Conservation (phyloP, 1,140 invertebrate genomes). For the Drusus annulatus region DNA sequence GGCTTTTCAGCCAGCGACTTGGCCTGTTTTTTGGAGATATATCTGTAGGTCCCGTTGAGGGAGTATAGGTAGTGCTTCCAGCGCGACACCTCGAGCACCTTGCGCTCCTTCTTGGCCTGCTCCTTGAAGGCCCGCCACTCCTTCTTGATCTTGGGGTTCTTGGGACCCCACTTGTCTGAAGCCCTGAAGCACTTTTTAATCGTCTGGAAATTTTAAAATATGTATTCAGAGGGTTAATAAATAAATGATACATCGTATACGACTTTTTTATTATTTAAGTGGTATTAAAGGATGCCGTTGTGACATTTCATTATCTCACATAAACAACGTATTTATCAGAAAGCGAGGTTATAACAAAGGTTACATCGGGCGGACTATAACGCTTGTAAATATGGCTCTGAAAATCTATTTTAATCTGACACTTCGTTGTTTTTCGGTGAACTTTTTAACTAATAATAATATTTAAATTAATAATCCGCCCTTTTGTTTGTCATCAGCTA, state of each 20-base stretch:
- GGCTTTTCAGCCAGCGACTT: too few relatives aligned
- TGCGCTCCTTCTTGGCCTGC: conserved; percentile 63
- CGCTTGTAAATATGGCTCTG: too few relatives aligned
- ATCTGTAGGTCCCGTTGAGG: conserved; percentile 57
- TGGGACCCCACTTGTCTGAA: conserved; percentile 76
- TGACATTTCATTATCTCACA: conserved; percentile 65
- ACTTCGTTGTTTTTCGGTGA: too few relatives aligned
- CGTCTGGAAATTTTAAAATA: conserved; percentile 67
- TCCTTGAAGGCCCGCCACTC: conserved; percentile 74
- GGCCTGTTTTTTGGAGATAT: not conserved
- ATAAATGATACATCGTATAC: conserved; percentile 60
- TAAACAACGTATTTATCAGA: conserved; percentile 61
- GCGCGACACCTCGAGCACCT: conserved; percentile 46
- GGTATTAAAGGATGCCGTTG: conserved; percentile 69
- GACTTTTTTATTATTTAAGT: conserved; percentile 70
- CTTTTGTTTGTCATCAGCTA: too few relatives aligned
- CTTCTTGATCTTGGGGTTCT: conserved; percentile 65
- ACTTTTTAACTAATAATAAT: too few relatives aligned
- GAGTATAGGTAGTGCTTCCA: conserved; percentile 61
- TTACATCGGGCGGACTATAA: too few relatives aligned
- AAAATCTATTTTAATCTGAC: too few relatives aligned
- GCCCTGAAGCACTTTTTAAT: conserved; percentile 69
- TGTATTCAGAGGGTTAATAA: not conserved
- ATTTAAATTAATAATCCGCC: too few relatives aligned
- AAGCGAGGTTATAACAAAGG: too few relatives aligned